A percentile compares a stretch with the other conserved stretches of the same genome.
phyloP scores from a whole-genome alignment of 2,113 vertebrate genomes.

The Fulmarus glacialis region DNA sequence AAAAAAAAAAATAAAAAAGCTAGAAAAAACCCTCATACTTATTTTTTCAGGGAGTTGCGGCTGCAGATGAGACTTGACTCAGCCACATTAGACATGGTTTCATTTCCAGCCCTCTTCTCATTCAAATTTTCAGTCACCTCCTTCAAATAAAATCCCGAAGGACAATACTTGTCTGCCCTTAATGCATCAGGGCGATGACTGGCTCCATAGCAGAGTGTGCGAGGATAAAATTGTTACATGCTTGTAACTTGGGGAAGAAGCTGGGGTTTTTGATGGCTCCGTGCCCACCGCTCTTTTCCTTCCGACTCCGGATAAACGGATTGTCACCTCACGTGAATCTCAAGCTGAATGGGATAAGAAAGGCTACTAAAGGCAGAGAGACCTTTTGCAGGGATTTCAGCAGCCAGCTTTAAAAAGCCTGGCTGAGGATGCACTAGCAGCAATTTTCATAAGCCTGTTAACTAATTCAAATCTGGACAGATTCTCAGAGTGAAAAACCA shows the following conservation, averaged over 20 bases:
- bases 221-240: background rate
- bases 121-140: background rate
- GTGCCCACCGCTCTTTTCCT: background rate
- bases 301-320: background rate
- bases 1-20: background rate
- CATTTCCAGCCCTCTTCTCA: background rate
- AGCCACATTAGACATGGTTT: background rate
- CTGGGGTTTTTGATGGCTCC: background rate
- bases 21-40: background rate
- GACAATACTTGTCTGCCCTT: background rate
- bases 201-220: background rate
- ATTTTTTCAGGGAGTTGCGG: background rate
- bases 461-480: background rate
- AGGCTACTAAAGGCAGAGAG: background rate
- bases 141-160: background rate
- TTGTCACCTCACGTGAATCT: background rate
- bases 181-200: rapidly evolving
- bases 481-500: background rate
- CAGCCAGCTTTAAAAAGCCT: background rate
- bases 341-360: background rate
- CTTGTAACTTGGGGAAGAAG: background rate
- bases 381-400: background rate
- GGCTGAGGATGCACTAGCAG: background rate
- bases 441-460: background rate
- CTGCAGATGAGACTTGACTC: background rate